These are phyloP conservation scores for Micromys minutus DNA, from an alignment of 2,113 vertebrate species.

Conservation along the genomic window DNA sequence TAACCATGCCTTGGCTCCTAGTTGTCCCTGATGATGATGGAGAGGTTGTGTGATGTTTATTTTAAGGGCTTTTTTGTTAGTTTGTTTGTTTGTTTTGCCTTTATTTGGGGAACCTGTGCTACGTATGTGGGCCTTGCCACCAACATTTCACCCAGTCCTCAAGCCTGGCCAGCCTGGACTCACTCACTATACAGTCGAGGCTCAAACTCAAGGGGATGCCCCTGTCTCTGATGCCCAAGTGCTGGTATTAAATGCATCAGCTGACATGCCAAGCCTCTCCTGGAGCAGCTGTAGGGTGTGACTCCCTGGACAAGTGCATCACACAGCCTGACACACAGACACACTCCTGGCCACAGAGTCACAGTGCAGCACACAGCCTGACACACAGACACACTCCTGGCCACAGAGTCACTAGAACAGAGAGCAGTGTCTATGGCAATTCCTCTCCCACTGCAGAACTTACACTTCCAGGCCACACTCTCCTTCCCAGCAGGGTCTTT, in stretches of 20 bases:
- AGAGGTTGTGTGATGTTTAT: rapidly evolving
- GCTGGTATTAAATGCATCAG: not conserved
- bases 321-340: not conserved
- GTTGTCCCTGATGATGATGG: not conserved
- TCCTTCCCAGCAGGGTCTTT: not conserved
- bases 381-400: no score
- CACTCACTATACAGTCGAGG: not conserved
- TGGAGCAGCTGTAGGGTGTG: not conserved
- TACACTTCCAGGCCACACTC: rapidly evolving
- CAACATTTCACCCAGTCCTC: not conserved
- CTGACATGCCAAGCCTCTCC: not conserved
- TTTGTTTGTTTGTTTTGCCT: not conserved
- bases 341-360: no score
- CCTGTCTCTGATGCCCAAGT: not conserved
- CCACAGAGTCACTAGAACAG: not conserved
- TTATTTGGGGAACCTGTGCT: not conserved
- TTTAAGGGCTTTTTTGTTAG: not conserved
- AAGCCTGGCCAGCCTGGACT: not conserved
- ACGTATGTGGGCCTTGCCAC: not conserved
- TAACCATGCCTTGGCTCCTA: rapidly evolving
- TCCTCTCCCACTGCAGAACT: not conserved
- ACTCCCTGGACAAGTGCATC: not conserved
- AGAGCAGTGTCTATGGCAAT: not conserved
- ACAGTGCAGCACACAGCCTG: not conserved
- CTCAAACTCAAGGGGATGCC: not conserved